These are phyloP conservation scores for Leucozona laternaria DNA, from an alignment of 2,888 invertebrate genomes.

Conservation along the genomic window DNA sequence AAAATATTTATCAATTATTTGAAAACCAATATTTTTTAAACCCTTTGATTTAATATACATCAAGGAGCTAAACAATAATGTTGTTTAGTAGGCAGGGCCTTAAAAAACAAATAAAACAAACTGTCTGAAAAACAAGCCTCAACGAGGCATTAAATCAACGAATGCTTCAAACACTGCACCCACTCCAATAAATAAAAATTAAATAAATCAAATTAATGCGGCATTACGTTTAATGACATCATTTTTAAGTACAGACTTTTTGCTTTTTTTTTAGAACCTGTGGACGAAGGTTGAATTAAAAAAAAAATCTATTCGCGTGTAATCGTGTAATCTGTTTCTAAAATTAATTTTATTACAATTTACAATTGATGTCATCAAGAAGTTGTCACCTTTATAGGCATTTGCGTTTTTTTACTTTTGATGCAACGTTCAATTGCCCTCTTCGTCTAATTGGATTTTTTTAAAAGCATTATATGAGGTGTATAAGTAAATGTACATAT, in stretches of 20 bases:
- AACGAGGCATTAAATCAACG: constrained; percentile 33
- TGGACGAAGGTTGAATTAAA: constrained; percentile 30
- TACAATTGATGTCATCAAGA: constrained; percentile 41
- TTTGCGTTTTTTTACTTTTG: background rate
- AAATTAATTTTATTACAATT: constrained; percentile 45
- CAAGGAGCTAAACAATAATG: background rate
- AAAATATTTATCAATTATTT: background rate
- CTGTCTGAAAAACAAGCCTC: background rate
- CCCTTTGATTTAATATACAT: background rate
- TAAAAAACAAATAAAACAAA: background rate
- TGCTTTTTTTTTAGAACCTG: constrained; percentile 17
- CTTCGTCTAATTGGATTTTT: constrained; percentile 55
- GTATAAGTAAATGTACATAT: background rate
- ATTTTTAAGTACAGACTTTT: constrained; percentile 8
- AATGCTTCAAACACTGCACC: constrained; percentile 22
- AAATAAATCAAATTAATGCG: constrained; percentile 17
- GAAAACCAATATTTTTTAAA: background rate
- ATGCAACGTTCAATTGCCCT: constrained; percentile 41
- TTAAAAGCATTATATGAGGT: constrained; percentile 8
- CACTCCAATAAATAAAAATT: constrained; percentile 24
- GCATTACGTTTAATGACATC: constrained; percentile 44
- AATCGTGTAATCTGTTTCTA: constrained; percentile 32
- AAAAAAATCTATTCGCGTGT: constrained; percentile 10
- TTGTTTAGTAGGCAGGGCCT: background rate
- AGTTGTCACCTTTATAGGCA: constrained; percentile 7